phyloP scores from a whole-genome alignment of 2,797 vertebrate species.

The Luscinia luscinia region DNA sequence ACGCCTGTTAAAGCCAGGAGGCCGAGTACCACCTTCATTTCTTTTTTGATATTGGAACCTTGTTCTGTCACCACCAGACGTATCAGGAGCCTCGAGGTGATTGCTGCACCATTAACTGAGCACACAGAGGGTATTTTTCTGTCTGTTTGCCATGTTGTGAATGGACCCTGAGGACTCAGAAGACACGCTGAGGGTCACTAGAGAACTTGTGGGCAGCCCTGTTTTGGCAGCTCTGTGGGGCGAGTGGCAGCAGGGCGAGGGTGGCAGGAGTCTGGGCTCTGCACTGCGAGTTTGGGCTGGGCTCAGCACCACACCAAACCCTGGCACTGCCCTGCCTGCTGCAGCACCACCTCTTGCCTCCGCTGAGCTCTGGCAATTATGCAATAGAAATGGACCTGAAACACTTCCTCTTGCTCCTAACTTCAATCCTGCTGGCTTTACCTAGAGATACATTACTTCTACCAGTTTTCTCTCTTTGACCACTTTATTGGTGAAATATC shows the following conservation, averaged over 20 bases:
- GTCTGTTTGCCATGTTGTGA: not conserved
- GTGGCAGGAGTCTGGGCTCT: too few relatives aligned
- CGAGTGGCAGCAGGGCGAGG: too few relatives aligned
- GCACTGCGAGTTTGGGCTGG: too few relatives aligned
- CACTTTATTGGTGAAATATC: not conserved
- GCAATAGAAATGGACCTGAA: not conserved
- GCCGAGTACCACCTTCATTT: not conserved
- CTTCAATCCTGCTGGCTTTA: not conserved
- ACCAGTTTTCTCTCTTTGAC: not conserved
- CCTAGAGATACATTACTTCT: not conserved
- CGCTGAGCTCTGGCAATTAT: too few relatives aligned
- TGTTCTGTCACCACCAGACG: fast-evolving
- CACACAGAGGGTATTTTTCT: not conserved
- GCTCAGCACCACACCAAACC: fast-evolving
- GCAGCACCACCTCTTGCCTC: not conserved
- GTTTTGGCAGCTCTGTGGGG: not conserved
- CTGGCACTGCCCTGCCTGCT: not conserved
- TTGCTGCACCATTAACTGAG: too few relatives aligned
- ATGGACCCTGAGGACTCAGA: too few relatives aligned
- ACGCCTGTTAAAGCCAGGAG: fast-evolving
- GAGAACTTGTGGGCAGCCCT: fast-evolving
- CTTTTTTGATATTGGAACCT: not conserved
- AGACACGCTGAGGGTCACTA: fast-evolving
- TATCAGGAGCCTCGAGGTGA: not conserved
- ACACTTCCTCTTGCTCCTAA: not conserved